Evolutionary conservation across 92 coral and sea anemone species (phyloP).

Genomic region (Ricordea florida): DNA sequence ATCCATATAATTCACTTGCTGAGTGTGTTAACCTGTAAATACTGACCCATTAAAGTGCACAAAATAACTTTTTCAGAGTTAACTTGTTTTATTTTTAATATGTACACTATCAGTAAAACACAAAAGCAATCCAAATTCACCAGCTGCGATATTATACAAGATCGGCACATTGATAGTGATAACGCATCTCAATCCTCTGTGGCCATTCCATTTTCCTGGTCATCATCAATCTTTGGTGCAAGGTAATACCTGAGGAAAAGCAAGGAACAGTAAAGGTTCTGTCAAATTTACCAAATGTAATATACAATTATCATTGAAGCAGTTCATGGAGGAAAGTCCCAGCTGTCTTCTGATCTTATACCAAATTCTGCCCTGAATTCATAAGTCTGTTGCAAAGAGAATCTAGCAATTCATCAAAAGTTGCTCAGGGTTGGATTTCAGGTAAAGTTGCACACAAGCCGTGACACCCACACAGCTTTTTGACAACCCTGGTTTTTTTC

Average conservation of each 20-base stretch:
- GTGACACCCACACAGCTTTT: background rate
- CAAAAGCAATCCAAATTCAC: background rate
- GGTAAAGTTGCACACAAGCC: background rate
- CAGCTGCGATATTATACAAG: background rate
- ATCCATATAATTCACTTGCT: too few relatives aligned
- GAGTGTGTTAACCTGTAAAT: too few relatives aligned
- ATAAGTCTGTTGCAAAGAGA: too few relatives aligned
- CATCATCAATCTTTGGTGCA: constrained; percentile 92
- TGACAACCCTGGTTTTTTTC: too few relatives aligned
- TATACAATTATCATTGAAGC: too few relatives aligned
- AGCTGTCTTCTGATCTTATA: too few relatives aligned
- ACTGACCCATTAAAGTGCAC: background rate
- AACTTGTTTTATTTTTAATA: background rate
- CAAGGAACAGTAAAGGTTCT: too few relatives aligned
- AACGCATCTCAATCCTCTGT: background rate
- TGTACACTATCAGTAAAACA: background rate
- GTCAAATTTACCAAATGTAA: too few relatives aligned
- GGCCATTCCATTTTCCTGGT: constrained; percentile 49
- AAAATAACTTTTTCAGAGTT: background rate
- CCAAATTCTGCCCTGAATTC: too few relatives aligned
- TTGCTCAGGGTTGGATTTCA: background rate
- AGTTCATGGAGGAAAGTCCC: too few relatives aligned
- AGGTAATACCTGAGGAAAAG: constrained; percentile 70
- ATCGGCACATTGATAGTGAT: background rate
- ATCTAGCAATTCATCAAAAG: background rate